Evolutionary conservation across 2,797 vertebrate species (phyloP), one percentile per base, ranked within the genome.

Genomic region (Pempheris klunzingeri): DNA sequence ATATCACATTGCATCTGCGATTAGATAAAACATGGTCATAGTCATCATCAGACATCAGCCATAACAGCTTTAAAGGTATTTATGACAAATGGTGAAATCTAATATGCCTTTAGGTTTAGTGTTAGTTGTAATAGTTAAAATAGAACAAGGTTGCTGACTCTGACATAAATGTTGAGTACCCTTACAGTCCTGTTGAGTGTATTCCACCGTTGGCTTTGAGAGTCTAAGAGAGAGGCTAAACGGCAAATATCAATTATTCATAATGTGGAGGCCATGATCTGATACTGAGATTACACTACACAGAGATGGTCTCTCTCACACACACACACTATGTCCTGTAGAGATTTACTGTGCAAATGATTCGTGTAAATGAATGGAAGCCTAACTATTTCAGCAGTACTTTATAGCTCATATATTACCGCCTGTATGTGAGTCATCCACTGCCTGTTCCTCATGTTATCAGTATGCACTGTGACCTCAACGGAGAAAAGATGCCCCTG

Each of bases 191-290:
- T 10, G 4, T 15, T 71, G 58, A 57, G 60, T 43, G 53, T 70
- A 39, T 66, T 28, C 58, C 41, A 52, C 34, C 43, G 43, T 50
- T 22, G 55, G 53, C 69, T 52, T 64, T 49, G 17, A 61, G 53
- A 58, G 11, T 24, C 58, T 30, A 20, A 15, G n/a, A n/a, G n/a
- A n/a, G n/a, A n/a, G n/a, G 38, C 50, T 77, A 77, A 83, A 67
- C 18, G 10, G 30, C 57, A 75, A 61, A 67, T 70, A 52, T 74
- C 57, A 74, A 86, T 92, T 87, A 92, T 91, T 88, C 67, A 89
- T 82, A 41, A 77, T n/a, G 68, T 36, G 73, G 52, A 63, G 15
- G 70, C 36, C 74, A 59, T 80, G 85, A 86, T 85, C 68, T 84
- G 76, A 80, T 70, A 60, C 17, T 10, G 47, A 82, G 60, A 58